Evolutionary conservation across 2,113 vertebrate genomes (phyloP).

Genomic region (Geothlypis trichas): DNA sequence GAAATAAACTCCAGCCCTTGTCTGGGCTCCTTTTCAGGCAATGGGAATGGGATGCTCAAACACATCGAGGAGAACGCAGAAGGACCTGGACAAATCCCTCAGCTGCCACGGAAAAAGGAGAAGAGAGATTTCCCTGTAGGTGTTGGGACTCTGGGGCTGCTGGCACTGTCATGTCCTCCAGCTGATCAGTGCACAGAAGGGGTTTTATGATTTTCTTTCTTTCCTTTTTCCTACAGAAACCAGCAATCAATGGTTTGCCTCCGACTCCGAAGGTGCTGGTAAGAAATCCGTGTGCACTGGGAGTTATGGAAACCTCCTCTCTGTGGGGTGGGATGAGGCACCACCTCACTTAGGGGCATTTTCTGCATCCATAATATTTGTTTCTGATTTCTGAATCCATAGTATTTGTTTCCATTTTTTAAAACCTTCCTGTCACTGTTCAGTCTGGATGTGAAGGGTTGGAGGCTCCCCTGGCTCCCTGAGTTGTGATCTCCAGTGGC

Average conservation of each 20-base stretch:
- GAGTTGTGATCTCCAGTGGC: neutral
- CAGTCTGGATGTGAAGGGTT: neutral
- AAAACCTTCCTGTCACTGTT: neutral
- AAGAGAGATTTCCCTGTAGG: conserved; percentile 92
- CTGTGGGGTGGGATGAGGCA: neutral
- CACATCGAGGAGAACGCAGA: conserved; percentile 79
- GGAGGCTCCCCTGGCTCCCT: neutral
- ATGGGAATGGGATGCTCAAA: conserved; percentile 81
- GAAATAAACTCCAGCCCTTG: neutral
- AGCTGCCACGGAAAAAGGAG: conserved; percentile 86
- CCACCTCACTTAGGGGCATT: neutral
- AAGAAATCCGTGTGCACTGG: conserved; percentile 63
- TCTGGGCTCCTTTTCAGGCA: conserved; percentile 63
- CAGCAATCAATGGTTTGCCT: conserved; percentile 94
- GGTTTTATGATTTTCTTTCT: conserved; percentile 12
- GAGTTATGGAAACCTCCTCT: neutral
- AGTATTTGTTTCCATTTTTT: neutral
- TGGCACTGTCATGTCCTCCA: rapidly evolving
- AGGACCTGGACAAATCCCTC: conserved; percentile 77
- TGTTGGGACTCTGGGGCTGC: neutral
- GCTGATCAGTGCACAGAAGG: neutral
- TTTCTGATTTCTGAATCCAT: neutral
- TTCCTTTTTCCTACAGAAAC: conserved; percentile 80
- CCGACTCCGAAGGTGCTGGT: conserved; percentile 98
- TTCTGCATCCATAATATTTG: neutral